These are phyloP conservation scores for Thomomys bottae DNA, from an alignment of 2,113 vertebrate species.

Conservation along the genomic window DNA sequence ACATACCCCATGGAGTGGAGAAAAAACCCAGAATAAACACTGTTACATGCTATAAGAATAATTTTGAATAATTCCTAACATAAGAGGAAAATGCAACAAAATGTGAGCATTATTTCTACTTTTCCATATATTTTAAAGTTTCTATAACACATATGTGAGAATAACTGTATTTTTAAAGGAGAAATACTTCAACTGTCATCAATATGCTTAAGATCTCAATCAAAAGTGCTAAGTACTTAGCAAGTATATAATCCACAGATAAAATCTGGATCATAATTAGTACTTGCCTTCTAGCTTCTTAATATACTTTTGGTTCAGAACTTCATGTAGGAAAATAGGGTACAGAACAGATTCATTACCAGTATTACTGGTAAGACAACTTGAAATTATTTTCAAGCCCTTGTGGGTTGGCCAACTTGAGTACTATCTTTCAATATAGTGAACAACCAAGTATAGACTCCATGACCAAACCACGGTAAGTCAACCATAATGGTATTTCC, in stretches of 20 bases:
- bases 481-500: slow-evolving; percentile 13
- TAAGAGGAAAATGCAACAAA: slow-evolving; percentile 4
- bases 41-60: background rate
- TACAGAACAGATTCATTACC: background rate
- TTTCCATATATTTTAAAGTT: slow-evolving; percentile 43
- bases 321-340: background rate
- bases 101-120: background rate
- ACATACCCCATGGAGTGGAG: background rate
- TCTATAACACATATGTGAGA: background rate
- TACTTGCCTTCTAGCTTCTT: background rate
- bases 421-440: background rate
- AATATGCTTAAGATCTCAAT: background rate
- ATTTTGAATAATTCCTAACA: background rate
- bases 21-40: background rate
- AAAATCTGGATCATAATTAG: background rate
- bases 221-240: background rate
- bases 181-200: slow-evolving; percentile 15
- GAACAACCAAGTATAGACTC: background rate
- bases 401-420: background rate
- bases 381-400: too few species aligned
- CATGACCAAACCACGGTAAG: background rate
- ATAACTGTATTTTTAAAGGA: slow-evolving; percentile 14
- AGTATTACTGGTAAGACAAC: too few species aligned
- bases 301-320: background rate
- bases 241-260: background rate